phyloP scores from a whole-genome alignment of 1,140 invertebrate genomes.

The Drosophila arizonae region DNA sequence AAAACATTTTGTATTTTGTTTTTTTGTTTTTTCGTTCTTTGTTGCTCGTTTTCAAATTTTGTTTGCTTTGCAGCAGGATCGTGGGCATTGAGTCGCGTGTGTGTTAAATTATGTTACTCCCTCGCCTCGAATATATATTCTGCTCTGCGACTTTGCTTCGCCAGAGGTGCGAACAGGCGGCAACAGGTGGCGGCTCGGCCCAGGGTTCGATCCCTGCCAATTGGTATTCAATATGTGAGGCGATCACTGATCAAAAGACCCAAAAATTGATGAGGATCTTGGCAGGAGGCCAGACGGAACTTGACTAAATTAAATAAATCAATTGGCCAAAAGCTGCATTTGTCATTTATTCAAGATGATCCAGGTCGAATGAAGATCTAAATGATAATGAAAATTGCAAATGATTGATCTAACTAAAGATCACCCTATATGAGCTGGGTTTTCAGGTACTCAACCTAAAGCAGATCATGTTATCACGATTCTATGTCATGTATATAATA shows the following conservation, averaged over 20 bases:
- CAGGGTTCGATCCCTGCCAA: slow-evolving; percentile 34
- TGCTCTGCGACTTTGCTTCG: background rate
- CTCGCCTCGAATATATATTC: slow-evolving; percentile 25
- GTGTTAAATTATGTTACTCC: slow-evolving; percentile 66
- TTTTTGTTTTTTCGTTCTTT: background rate
- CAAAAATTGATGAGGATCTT: slow-evolving; percentile 17
- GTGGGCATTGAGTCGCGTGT: slow-evolving; percentile 51
- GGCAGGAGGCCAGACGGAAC: background rate
- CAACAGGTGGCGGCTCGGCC: slow-evolving; percentile 62
- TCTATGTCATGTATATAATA: too few species aligned
- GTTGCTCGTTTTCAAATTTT: background rate
- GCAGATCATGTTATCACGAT: too few species aligned
- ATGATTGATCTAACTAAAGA: too few species aligned
- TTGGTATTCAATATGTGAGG: slow-evolving; percentile 44
- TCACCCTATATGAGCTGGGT: too few species aligned
- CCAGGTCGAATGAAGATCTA: too few species aligned
- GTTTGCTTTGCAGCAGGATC: slow-evolving; percentile 19
- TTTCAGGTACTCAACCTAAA: too few species aligned
- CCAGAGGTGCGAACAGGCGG: slow-evolving; percentile 55
- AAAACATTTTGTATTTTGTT: slow-evolving; percentile 13
- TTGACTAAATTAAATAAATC: slow-evolving; percentile 12
- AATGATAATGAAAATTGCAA: too few species aligned
- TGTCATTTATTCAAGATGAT: background rate
- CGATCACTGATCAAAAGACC: slow-evolving; percentile 7
- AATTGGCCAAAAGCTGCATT: slow-evolving; percentile 5